phyloP scores from a whole-genome alignment of 2,797 vertebrate species.

The Sebastes nivosus region DNA sequence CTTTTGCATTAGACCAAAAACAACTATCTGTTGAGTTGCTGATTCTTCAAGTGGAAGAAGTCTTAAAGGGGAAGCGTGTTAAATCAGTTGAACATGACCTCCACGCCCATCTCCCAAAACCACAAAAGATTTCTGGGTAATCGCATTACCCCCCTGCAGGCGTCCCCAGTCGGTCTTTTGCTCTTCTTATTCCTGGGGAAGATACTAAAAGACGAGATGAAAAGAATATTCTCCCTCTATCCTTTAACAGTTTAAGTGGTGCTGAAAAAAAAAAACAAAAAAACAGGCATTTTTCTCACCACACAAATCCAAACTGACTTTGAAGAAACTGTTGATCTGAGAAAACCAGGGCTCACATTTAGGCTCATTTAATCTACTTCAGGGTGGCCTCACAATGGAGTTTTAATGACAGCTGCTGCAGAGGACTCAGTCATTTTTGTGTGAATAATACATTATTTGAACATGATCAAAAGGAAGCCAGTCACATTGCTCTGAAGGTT shows the following conservation, averaged over 20 bases:
- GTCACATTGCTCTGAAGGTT: slow-evolving; percentile 39
- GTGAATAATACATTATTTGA: slow-evolving; percentile 51
- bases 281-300: neutral
- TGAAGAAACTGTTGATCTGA: neutral
- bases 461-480: slow-evolving; percentile 45
- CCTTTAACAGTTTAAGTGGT: neutral
- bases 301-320: neutral
- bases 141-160: slow-evolving; percentile 65
- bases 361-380: slow-evolving; percentile 33
- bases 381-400: slow-evolving; percentile 30
- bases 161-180: slow-evolving; percentile 18
- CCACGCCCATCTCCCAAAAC: slow-evolving; percentile 34
- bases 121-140: slow-evolving; percentile 60
- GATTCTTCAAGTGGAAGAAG: neutral
- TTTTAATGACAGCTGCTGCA: slow-evolving; percentile 47
- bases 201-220: neutral
- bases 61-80: slow-evolving; percentile 31
- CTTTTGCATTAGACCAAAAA: neutral
- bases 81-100: slow-evolving; percentile 40
- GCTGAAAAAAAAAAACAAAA: neutral
- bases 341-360: neutral
- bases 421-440: slow-evolving; percentile 51
- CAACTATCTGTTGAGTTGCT: neutral
- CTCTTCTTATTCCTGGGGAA: neutral
- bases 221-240: neutral